Evolutionary conservation across 2,113 vertebrate species (phyloP).

Genomic region (Piaya cayana): DNA sequence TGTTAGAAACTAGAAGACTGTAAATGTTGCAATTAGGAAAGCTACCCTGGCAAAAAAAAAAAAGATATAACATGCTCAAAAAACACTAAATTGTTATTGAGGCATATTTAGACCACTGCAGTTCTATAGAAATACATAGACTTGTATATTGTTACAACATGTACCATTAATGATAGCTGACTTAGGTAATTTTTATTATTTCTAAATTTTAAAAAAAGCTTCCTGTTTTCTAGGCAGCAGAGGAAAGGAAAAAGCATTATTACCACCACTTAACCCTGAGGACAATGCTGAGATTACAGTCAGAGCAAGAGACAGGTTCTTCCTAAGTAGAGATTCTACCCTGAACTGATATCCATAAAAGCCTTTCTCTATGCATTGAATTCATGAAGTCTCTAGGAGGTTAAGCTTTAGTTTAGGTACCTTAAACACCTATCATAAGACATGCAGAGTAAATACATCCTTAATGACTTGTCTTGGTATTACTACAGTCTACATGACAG

Average conservation of each 20-base stretch:
- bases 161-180: neutral
- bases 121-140: neutral
- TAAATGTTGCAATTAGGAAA: neutral
- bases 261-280: neutral
- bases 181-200: neutral
- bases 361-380: neutral
- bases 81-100: neutral
- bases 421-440: neutral
- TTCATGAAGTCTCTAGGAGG: neutral
- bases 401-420: neutral
- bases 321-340: neutral
- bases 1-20: neutral
- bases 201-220: neutral
- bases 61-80: rapidly evolving
- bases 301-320: neutral
- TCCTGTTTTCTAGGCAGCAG: neutral
- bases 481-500: neutral
- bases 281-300: neutral
- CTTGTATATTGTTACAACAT: neutral
- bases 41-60: neutral
- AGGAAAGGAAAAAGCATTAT: neutral
- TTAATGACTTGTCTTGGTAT: neutral
- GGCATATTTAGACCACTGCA: neutral
- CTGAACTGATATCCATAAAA: neutral
- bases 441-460: neutral